Percentiles rank a stretch among this genome's conserved stretches.
Conservation (phyloP, 2,113 vertebrate genomes). For the Pelvicachromis taeniatus region DNA sequence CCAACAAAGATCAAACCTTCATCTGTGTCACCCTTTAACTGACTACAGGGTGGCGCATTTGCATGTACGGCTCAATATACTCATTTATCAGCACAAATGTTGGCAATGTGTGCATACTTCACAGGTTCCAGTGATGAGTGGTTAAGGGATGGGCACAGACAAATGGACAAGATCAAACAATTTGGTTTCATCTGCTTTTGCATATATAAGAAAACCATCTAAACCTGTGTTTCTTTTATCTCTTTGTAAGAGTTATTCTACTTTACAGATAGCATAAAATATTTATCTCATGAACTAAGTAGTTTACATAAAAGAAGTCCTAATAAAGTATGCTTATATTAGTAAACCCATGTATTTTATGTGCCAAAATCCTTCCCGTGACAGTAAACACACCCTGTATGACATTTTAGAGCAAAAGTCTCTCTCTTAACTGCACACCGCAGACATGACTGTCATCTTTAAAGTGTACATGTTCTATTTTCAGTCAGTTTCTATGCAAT, state of each 20-base stretch:
- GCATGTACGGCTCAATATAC: slow-evolving; percentile 17
- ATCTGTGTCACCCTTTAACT: slow-evolving; percentile 64
- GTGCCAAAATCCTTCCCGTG: neutral
- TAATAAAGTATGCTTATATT: neutral
- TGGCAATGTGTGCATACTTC: neutral
- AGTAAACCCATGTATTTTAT: neutral
- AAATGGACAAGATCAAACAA: neutral
- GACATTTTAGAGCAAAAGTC: neutral
- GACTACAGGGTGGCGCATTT: slow-evolving; percentile 41
- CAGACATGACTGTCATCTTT: neutral
- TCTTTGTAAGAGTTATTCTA: neutral
- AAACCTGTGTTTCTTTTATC: neutral
- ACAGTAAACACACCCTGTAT: neutral
- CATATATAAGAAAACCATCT: neutral
- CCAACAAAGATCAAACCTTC: slow-evolving; percentile 19
- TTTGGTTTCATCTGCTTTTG: neutral
- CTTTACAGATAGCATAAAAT: neutral
- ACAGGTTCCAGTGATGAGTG: neutral
- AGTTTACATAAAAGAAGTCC: neutral
- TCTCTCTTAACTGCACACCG: neutral
- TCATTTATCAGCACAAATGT: slow-evolving; percentile 28
- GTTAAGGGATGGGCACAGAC: neutral
- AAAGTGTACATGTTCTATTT: neutral
- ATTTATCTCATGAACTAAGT: neutral
- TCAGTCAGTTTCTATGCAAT: neutral